These are phyloP conservation scores for Chesias legatella DNA, from an alignment of 2,888 invertebrate species.

Conservation along the genomic window DNA sequence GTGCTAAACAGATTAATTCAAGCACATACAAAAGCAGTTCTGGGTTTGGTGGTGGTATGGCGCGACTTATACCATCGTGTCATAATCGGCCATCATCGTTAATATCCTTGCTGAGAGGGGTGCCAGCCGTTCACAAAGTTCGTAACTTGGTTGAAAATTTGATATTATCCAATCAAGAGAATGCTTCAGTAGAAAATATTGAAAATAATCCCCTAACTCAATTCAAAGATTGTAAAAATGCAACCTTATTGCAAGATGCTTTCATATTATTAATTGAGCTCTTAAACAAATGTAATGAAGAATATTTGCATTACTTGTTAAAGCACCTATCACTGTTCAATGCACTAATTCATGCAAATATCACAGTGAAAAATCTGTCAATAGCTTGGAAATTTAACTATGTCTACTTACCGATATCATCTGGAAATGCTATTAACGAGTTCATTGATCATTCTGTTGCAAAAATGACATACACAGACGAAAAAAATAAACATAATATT, in stretches of 20 bases:
- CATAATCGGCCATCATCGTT: constrained; percentile 43
- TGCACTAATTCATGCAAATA: constrained; percentile 54
- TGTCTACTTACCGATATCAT: constrained; percentile 65
- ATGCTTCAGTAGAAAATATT: constrained; percentile 17
- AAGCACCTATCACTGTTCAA: constrained; percentile 52
- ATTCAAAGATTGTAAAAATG: constrained; percentile 58
- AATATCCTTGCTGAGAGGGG: constrained; percentile 48
- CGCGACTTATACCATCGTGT: constrained; percentile 45
- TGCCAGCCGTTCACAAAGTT: constrained; percentile 54
- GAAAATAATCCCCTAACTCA: constrained; percentile 28
- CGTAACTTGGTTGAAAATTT: constrained; percentile 56
- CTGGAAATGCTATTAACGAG: constrained; percentile 56
- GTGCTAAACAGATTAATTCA: constrained; percentile 35
- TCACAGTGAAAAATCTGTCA: constrained; percentile 61
- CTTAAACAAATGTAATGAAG: constrained; percentile 53
- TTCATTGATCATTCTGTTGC: constrained; percentile 41
- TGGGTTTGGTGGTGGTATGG: constrained; percentile 47
- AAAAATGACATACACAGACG: neutral
- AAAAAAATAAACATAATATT: constrained; percentile 22
- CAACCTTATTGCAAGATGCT: constrained; percentile 49
- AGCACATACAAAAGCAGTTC: constrained; percentile 31
- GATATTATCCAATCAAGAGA: constrained; percentile 33
- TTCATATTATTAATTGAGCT: constrained; percentile 56
- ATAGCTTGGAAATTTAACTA: constrained; percentile 72
- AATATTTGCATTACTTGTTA: constrained; percentile 55